phyloP scores from a whole-genome alignment of 1,140 invertebrate genomes.

The Neotoxoptera formosana region DNA sequence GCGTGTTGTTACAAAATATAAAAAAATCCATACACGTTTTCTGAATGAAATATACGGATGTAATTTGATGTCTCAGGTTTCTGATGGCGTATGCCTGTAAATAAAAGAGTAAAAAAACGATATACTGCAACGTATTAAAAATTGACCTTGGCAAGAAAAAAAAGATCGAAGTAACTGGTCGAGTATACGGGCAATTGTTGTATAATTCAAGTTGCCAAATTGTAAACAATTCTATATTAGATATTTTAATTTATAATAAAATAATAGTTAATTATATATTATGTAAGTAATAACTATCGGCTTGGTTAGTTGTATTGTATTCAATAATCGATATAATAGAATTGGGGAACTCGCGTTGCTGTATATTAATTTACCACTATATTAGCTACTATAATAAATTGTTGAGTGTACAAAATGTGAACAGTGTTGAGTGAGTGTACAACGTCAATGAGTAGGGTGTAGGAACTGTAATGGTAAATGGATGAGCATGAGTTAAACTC shows the following conservation, averaged over 20 bases:
- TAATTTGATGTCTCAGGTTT: not conserved
- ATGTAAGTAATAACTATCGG: no score
- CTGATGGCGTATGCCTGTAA: not conserved
- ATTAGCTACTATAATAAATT: no score
- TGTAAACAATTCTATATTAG: not conserved
- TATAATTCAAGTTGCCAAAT: not conserved
- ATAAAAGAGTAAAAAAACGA: conserved; percentile 1
- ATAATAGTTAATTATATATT: not conserved
- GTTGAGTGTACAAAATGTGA: not conserved
- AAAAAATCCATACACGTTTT: not conserved
- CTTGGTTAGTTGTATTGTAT: not conserved
- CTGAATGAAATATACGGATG: conserved; percentile 4
- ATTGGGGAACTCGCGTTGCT: not conserved
- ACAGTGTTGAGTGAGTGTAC: no score
- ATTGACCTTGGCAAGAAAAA: not conserved
- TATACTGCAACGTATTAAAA: not conserved
- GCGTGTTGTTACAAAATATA: not conserved
- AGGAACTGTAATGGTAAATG: not conserved
- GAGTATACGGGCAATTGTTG: not conserved
- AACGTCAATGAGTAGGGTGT: not conserved
- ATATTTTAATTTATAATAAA: not conserved
- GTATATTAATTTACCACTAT: not conserved
- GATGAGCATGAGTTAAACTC: no score
- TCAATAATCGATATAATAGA: not conserved
- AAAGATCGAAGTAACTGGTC: not conserved